A percentile compares a stretch with the other conserved stretches of the same genome.
These are phyloP conservation scores for Bombus picipes DNA, from an alignment of 1,140 invertebrate species.

Conservation along the genomic window DNA sequence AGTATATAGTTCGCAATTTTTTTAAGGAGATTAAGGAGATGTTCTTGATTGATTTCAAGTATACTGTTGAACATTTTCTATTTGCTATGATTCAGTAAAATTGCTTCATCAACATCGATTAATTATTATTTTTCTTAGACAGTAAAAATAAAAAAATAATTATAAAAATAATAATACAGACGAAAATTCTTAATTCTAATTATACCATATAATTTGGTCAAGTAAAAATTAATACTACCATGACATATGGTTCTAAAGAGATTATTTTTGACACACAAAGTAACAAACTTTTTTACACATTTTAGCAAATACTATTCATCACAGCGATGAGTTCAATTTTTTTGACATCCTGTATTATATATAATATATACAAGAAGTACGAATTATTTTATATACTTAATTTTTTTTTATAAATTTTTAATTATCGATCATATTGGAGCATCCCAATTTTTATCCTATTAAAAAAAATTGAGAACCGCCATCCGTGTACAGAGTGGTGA, in stretches of 20 bases:
- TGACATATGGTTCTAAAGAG: not conserved
- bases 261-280: not conserved
- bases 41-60: no score
- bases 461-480: constrained; percentile 12
- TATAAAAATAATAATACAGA: not conserved
- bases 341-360: constrained; percentile 6
- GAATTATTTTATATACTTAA: not conserved
- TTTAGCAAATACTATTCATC: not conserved
- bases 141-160: not conserved
- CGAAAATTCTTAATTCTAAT: not conserved
- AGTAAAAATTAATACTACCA: not conserved
- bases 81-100: no score
- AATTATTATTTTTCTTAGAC: no score
- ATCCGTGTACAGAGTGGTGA: constrained; percentile 30
- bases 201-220: not conserved
- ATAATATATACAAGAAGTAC: not conserved
- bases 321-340: not conserved
- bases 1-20: no score
- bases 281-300: not conserved
- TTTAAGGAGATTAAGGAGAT: no score
- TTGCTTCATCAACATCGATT: no score
- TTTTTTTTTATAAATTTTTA: not conserved
- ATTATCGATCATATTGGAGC: not conserved
- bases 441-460: constrained; percentile 1
- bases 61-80: no score